A percentile compares a stretch with the other conserved stretches of the same genome.
phyloP scores from a whole-genome alignment of 2,888 invertebrate genomes.

The Isotomurus palustris region DNA sequence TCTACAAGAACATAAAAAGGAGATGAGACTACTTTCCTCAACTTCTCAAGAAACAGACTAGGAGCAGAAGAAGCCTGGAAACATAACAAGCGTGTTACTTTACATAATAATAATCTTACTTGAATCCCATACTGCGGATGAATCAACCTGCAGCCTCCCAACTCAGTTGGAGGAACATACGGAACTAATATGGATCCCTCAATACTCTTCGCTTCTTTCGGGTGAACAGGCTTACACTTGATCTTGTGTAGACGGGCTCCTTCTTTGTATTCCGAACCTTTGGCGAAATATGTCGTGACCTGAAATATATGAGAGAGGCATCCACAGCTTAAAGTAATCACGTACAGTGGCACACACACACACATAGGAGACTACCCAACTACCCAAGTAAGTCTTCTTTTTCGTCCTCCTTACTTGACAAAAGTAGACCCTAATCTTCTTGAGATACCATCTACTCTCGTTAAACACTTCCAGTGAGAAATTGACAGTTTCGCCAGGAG shows the following conservation, averaged over 20 bases:
- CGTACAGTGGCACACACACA: background rate
- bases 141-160: constrained; percentile 24
- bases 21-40: too few relatives aligned
- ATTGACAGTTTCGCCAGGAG: constrained; percentile 23
- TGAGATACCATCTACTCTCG: constrained; percentile 21
- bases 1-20: too few relatives aligned
- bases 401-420: constrained; percentile 14
- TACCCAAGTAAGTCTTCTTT: background rate
- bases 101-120: too few relatives aligned
- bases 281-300: constrained; percentile 30
- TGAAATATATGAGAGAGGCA: constrained; percentile 12
- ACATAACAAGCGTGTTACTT: too few relatives aligned
- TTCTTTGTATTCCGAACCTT: constrained; percentile 22
- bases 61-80: too few relatives aligned
- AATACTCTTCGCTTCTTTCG: constrained; percentile 15
- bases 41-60: too few relatives aligned
- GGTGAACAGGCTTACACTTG: constrained; percentile 22
- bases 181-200: constrained; percentile 27
- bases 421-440: constrained; percentile 28
- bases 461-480: constrained; percentile 29
- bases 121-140: constrained; percentile 29
- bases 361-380: background rate
- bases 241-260: constrained; percentile 22
- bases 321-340: too few relatives aligned
- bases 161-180: constrained; percentile 26